Evolutionary conservation across 2,888 invertebrate species (phyloP).

Genomic region (Hofmannophila pseudospretella): DNA sequence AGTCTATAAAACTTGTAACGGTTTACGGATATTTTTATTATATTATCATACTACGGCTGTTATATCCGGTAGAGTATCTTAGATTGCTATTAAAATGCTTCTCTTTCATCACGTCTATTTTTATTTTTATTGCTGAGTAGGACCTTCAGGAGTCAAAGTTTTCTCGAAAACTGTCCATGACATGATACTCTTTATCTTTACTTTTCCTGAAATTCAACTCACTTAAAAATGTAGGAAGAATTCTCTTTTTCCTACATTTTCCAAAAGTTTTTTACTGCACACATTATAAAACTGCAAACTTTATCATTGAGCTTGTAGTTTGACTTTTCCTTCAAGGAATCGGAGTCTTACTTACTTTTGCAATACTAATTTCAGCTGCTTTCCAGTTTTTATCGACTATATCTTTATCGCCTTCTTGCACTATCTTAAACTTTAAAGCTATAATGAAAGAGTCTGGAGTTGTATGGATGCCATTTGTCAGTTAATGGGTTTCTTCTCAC

Average conservation of each 20-base stretch:
- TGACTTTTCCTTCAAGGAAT: conserved; percentile 28
- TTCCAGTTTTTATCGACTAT: conserved; percentile 54
- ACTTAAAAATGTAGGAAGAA: no score
- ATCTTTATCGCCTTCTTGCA: conserved; percentile 21
- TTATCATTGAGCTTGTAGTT: conserved; percentile 24
- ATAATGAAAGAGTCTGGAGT: conserved; percentile 1
- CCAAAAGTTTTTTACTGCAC: no score
- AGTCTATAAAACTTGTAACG: conserved; percentile 34
- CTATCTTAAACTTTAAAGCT: not conserved
- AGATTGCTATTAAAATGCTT: no score
- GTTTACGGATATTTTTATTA: conserved; percentile 32
- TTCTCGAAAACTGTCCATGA: no score
- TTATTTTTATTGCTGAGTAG: no score
- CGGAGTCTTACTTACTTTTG: conserved; percentile 52
- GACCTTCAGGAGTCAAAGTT: no score
- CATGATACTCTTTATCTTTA: no score
- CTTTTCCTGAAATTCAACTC: no score
- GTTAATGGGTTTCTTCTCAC: conserved; percentile 39
- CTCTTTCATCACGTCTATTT: no score
- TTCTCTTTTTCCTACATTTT: no score
- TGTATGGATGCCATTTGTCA: conserved; percentile 17
- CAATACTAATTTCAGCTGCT: conserved; percentile 60
- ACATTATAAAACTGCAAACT: conserved; percentile 24
- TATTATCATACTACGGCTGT: not conserved
- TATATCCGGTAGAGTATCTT: no score